A percentile compares a stretch with the other conserved stretches of the same genome.
Conservation (phyloP, 2,797 vertebrate genomes). For the Sciaenops ocellatus region DNA sequence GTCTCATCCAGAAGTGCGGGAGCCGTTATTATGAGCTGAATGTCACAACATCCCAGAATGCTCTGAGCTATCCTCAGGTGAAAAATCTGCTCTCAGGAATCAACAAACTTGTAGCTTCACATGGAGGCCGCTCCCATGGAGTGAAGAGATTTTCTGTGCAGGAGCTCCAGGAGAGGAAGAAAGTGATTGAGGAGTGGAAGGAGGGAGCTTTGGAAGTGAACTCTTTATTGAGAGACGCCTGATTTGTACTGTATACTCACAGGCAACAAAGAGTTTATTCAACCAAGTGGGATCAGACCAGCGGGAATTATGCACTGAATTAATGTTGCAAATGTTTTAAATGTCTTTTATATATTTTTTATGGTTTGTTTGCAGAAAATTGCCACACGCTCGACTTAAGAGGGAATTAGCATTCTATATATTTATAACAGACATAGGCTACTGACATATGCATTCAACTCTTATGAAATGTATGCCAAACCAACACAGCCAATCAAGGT, state of each 20-base stretch:
- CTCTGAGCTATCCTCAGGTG: slow-evolving; percentile 65
- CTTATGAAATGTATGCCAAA: not conserved
- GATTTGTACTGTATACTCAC: not conserved
- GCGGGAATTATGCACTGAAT: not conserved
- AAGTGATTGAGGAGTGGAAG: slow-evolving; percentile 10
- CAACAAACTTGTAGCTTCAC: slow-evolving; percentile 61
- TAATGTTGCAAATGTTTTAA: not conserved
- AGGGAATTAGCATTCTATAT: too few relatives aligned
- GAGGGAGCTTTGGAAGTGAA: slow-evolving; percentile 13
- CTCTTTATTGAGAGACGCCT: slow-evolving; percentile 42
- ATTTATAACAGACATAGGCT: too few relatives aligned
- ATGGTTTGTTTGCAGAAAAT: slow-evolving; percentile 4
- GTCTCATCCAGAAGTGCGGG: slow-evolving; percentile 55
- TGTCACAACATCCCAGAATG: slow-evolving; percentile 42
- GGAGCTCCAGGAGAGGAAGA: slow-evolving; percentile 60
- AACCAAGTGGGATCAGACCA: not conserved
- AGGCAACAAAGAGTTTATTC: not conserved
- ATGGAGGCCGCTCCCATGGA: slow-evolving; percentile 35
- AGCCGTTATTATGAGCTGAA: slow-evolving; percentile 67
- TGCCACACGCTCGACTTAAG: not conserved
- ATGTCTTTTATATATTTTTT: not conserved
- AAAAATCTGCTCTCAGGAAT: slow-evolving; percentile 64
- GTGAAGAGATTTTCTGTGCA: slow-evolving; percentile 59
- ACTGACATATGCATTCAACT: not conserved
- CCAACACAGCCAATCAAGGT: not conserved